phyloP scores from a whole-genome alignment of 2,888 invertebrate genomes.

The Endotricha flammealis region DNA sequence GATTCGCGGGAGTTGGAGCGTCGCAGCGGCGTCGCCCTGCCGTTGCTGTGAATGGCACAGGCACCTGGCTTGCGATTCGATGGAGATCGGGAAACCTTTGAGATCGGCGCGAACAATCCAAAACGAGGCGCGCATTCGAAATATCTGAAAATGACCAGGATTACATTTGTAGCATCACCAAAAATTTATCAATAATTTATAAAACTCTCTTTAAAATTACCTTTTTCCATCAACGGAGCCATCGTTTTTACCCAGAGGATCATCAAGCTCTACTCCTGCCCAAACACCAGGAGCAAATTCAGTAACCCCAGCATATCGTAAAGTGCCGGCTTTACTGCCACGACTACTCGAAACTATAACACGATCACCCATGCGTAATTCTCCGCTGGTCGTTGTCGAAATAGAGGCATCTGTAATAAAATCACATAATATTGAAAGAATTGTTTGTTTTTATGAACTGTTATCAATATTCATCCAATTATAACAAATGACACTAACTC shows the following conservation, averaged over 20 bases:
- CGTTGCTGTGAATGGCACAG: constrained; percentile 81
- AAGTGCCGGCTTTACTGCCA: constrained; percentile 92
- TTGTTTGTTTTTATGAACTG: too few relatives aligned
- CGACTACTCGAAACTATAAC: constrained; percentile 93
- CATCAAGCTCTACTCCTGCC: constrained; percentile 97
- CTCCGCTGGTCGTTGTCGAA: constrained; percentile 71
- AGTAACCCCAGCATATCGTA: constrained; percentile 91
- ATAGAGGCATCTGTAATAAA: constrained; percentile 60
- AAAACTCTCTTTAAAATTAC: too few relatives aligned
- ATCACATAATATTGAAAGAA: constrained; percentile 4
- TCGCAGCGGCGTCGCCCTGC: constrained; percentile 78
- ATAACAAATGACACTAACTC: constrained; percentile 49
- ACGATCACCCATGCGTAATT: constrained; percentile 91
- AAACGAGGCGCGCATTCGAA: constrained; percentile 94
- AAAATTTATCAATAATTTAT: background rate
- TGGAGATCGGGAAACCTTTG: constrained; percentile 93
- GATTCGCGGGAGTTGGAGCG: constrained; percentile 92
- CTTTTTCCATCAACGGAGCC: constrained; percentile 95
- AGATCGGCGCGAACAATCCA: constrained; percentile 95
- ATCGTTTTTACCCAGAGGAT: constrained; percentile 96
- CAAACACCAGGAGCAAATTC: constrained; percentile 96
- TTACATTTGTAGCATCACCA: background rate
- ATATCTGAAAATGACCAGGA: constrained; percentile 81
- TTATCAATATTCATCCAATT: too few relatives aligned
- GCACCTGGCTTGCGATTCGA: constrained; percentile 82